phyloP scores from a whole-genome alignment of 2,797 vertebrate species.

The Sebastes hopkinsi region DNA sequence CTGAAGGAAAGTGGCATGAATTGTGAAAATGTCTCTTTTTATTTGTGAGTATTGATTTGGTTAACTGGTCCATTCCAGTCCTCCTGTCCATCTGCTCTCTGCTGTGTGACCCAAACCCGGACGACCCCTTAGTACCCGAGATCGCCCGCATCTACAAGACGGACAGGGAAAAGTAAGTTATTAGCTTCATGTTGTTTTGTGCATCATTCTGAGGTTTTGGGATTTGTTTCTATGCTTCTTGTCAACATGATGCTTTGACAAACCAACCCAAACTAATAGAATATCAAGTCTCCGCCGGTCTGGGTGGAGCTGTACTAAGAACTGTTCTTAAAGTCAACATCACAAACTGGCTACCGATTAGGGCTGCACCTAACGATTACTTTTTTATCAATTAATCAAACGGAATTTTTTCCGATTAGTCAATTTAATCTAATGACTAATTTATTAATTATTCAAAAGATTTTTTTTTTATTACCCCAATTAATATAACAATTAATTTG shows the following conservation, averaged over 20 bases:
- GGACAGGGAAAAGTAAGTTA: conserved; percentile 98
- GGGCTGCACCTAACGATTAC: too few species aligned
- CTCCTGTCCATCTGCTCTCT: conserved; percentile 99
- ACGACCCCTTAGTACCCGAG: conserved; percentile 99
- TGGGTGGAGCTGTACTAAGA: not conserved
- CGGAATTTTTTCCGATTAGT: too few species aligned
- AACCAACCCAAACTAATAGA: not conserved
- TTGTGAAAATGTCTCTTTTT: not conserved
- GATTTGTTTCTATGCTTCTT: not conserved
- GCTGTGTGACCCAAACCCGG: conserved; percentile 99
- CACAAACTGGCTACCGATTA: not conserved
- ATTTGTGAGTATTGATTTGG: not conserved
- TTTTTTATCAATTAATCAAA: too few species aligned
- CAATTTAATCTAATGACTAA: too few species aligned
- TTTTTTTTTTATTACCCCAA: too few species aligned
- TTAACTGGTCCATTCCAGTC: conserved; percentile 78
- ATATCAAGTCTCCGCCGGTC: not conserved
- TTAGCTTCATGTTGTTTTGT: not conserved
- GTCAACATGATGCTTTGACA: not conserved
- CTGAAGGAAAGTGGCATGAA: not conserved
- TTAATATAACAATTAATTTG: too few species aligned
- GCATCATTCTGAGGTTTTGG: not conserved
- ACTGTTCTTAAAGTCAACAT: not conserved
- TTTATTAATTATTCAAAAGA: too few species aligned
- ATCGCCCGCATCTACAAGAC: conserved; percentile 99